A percentile compares a stretch with the other conserved stretches of the same genome.
phyloP scores from a whole-genome alignment of 1,140 invertebrate species.

The Nephila pilipes region DNA sequence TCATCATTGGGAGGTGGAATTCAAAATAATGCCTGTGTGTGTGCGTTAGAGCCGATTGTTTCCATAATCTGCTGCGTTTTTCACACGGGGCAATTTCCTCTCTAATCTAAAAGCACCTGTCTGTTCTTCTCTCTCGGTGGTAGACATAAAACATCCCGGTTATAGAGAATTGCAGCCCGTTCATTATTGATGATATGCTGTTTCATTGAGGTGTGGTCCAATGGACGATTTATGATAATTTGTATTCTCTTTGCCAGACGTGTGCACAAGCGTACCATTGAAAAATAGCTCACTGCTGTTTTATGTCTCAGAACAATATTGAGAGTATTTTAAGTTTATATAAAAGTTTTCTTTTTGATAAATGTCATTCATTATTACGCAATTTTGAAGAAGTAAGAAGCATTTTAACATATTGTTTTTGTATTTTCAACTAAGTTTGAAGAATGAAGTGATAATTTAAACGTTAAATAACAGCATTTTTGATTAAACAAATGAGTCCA shows the following conservation, averaged over 20 bases:
- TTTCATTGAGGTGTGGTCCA: slow-evolving; percentile 57
- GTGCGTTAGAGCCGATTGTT: background rate
- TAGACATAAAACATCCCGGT: slow-evolving; percentile 3
- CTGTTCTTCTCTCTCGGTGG: background rate
- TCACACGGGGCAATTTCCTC: background rate
- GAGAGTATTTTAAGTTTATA: background rate
- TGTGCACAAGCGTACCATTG: background rate
- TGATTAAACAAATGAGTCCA: too few relatives aligned
- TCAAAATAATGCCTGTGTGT: background rate
- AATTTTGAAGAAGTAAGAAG: too few relatives aligned
- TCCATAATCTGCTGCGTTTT: background rate
- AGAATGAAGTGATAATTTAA: too few relatives aligned
- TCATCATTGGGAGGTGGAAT: background rate
- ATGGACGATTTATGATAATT: slow-evolving; percentile 27
- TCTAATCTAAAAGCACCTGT: slow-evolving; percentile 8
- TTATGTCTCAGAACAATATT: background rate
- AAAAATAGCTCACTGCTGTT: background rate
- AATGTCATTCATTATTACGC: too few relatives aligned
- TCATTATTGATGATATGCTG: slow-evolving; percentile 51
- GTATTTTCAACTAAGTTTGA: too few relatives aligned
- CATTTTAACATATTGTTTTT: too few relatives aligned
- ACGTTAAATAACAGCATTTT: too few relatives aligned
- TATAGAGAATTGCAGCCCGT: background rate
- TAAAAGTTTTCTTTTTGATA: background rate
- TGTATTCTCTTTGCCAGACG: background rate